Evolutionary conservation across 2,113 vertebrate genomes (phyloP), one percentile per base, ranked within the genome.

Genomic region (Emydocephalus ijimae): DNA sequence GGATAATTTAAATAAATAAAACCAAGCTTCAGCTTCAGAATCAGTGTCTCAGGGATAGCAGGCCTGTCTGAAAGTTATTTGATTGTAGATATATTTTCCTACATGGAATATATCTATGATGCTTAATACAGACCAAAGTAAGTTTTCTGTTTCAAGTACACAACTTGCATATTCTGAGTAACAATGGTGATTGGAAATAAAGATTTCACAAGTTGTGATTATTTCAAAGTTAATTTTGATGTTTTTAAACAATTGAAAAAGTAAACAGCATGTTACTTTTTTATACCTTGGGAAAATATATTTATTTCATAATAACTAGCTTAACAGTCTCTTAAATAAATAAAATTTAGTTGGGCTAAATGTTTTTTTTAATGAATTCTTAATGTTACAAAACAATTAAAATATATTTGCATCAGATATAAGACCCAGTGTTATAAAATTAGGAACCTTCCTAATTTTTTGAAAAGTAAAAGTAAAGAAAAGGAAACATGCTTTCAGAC

Each of bases 1-100:
- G 92, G 92, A 90, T 85, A 95, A 12, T 92, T 95, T 93, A 96
- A 96, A 96, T 93, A 97, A 96, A 96, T 0, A 88, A 94, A 95
- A 93, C 94, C 96, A 95, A 95, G 95, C 96, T 94, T 90, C 91
- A 45, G 59, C 20, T 48, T 59, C 45, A 86, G 69, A 96, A 92
- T 39, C 57, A 89, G 29, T 93, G 95, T 97, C 95, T 95, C 94
- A 45, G 69, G 89, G 91, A 95, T 85, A 93, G 61, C 85, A 93
- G 91, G 94, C 85, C 94, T 93, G 93, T 21, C 90, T 61, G 69
- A 61, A 57, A 61, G 59, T 90, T 90, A 90, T 92, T 92, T 92
- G 50, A 54, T 90, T 87, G 87, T 64, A 90, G 48, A 87, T 90
- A 20, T 55, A 55, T 64, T 90, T 87, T 64, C n/a, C 56, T 50